Evolutionary conservation across 2,888 invertebrate genomes (phyloP).

Genomic region (Dynastes maya): DNA sequence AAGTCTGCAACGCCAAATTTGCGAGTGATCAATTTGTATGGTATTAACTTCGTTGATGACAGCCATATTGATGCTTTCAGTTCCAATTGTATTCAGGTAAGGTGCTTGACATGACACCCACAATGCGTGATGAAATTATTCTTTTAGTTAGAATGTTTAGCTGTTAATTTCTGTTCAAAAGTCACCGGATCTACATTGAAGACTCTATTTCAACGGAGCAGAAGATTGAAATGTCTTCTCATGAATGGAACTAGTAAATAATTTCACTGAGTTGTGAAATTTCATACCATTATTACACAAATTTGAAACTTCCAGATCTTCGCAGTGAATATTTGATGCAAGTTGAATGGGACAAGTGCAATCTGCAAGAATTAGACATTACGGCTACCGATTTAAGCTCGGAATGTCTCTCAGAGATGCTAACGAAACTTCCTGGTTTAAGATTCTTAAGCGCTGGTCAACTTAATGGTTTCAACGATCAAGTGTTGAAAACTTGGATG

Average conservation of each 20-base stretch:
- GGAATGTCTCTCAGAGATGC: slow-evolving; percentile 94
- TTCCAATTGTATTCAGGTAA: slow-evolving; percentile 92
- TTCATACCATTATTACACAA: background rate
- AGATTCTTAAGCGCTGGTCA: slow-evolving; percentile 96
- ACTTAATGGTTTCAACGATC: slow-evolving; percentile 97
- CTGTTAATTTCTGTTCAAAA: slow-evolving; percentile 97
- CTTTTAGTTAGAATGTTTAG: slow-evolving; percentile 92
- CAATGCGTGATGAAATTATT: background rate
- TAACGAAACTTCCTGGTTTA: slow-evolving; percentile 88
- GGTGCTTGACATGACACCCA: too few species aligned
- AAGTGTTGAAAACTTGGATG: slow-evolving; percentile 92
- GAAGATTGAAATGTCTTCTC: slow-evolving; percentile 91
- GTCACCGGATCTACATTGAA: slow-evolving; percentile 97
- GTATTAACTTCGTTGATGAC: slow-evolving; percentile 98
- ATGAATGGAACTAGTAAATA: slow-evolving; percentile 95
- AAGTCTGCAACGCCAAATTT: slow-evolving; percentile 99
- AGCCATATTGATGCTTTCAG: slow-evolving; percentile 99
- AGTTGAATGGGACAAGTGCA: slow-evolving; percentile 97
- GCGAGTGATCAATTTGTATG: slow-evolving; percentile 97
- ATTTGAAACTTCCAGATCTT: slow-evolving; percentile 76
- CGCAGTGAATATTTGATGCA: slow-evolving; percentile 94
- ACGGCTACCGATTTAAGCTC: slow-evolving; percentile 96
- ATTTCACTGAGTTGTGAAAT: slow-evolving; percentile 42
- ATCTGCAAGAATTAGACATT: slow-evolving; percentile 95
- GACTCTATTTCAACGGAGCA: slow-evolving; percentile 92